Base-by-base conservation (phyloP, 1,140 invertebrate species). In the Orchesella cincta region DNA sequence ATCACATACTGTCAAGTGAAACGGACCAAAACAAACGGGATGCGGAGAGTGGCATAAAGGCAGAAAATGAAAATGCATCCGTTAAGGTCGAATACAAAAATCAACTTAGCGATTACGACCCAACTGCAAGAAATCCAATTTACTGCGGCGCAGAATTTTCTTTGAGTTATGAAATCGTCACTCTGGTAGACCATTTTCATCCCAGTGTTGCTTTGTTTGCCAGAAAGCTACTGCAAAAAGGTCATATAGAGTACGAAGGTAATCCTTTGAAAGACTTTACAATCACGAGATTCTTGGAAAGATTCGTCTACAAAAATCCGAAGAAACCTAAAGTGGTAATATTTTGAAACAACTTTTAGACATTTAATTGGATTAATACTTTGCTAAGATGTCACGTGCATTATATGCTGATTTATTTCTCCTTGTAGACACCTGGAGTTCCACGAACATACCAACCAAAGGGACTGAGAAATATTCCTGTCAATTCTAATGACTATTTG, bases 261-360 rank as follows among this genome's bases (percentile, higher is more conserved):
- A 95, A 99, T 87, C 96, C 97, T 0, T 85, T 98, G 0, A 89
- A 93, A 83, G 97, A 99, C 86, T 96, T 98, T 83, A 93, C 92
- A 0, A 85, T 94, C 0, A 92, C 94, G 31, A 87, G 94, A 77
- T 99, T 98, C 84, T 86, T 98, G 16, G 96, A 99, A 84, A 88
- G 96, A 75, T 98, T 98, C 85, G 94, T 95, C 1, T 98, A 95
- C 83, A 95, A 97, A 85, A 99, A 99, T 88, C 95, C 97, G 0
- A 98, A 98, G 85, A 92, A 85, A 82, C 80, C 80, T 73, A 76
- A 79, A 28, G 73, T 79, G 76, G 80, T 78, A 82, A 79, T 75
- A n/a, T 57, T 51, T 33, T 33, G 39, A 16, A 70, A 51, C 1
- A 74, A 34, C n/a, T n/a, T n/a, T n/a, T n/a, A n/a, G n/a, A n/a